phyloP scores from a whole-genome alignment of 2,888 invertebrate genomes.

The Orthosia cruda region DNA sequence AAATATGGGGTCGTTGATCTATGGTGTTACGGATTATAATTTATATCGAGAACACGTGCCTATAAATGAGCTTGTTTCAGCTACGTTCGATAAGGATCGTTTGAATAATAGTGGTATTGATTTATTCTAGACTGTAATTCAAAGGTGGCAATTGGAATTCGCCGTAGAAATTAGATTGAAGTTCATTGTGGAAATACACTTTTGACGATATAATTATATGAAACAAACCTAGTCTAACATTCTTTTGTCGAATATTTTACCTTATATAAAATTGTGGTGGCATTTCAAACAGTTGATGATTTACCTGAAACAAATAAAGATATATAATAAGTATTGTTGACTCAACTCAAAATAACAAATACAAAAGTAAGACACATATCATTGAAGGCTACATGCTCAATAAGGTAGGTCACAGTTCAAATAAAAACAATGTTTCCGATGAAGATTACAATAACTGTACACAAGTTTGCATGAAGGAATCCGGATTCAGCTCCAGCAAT shows the following conservation, averaged over 20 bases:
- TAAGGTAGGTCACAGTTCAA: slow-evolving; percentile 33
- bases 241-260: slow-evolving; percentile 9
- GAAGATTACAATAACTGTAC: slow-evolving; percentile 49
- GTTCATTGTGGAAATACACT: no score
- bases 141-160: background rate
- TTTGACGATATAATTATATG: background rate
- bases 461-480: slow-evolving; percentile 36
- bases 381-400: background rate
- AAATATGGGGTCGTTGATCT: slow-evolving; percentile 55
- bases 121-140: slow-evolving; percentile 1
- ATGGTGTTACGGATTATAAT: slow-evolving; percentile 32
- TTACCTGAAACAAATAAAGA: slow-evolving; percentile 66
- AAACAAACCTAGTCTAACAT: no score
- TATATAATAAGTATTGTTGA: slow-evolving; percentile 23
- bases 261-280: slow-evolving; percentile 1
- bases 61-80: slow-evolving; percentile 20
- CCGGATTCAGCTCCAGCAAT: slow-evolving; percentile 30
- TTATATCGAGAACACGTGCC: slow-evolving; percentile 37
- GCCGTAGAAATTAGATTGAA: background rate
- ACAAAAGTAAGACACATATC: background rate
- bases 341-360: background rate
- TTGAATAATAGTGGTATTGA: slow-evolving; percentile 23
- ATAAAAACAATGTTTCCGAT: slow-evolving; percentile 31
- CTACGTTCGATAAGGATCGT: slow-evolving; percentile 30
- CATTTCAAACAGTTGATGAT: slow-evolving; percentile 24